Base-by-base conservation (phyloP, 2,888 invertebrate genomes). In the Dione vanillae region DNA sequence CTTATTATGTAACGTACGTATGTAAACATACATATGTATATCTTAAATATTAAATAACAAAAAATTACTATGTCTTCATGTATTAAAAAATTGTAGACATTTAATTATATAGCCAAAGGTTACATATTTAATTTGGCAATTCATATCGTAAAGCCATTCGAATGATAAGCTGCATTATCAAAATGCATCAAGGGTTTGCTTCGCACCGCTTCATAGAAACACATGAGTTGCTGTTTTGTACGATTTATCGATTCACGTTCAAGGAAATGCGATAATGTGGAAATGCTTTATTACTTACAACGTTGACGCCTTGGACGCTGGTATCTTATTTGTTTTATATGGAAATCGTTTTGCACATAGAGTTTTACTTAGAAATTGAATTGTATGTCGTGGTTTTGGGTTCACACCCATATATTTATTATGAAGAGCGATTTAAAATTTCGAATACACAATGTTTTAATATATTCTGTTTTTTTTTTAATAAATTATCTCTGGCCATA, bases 211-310 rank as follows among this genome's bases (percentile, higher is more conserved):
- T 72, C 67, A 65, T 43, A 67, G 64, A 65, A 68, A 68, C 45
- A 45, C 59, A 49, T 71, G 68, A 67, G 69, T 49, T 59, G 72
- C 62, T 54, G 69, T 70, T 65, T 69, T 19, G n/a, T 54, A 54
- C 37, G n/a, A 54, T 62, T 67, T 67, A 67, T 67, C 67, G 56
- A 64, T 41, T 51, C 51, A 62, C 43, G 27, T 65, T 69, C 69
- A 59, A 58, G 69, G 69, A 69, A 69, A 65, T 37, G 16, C 43
- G 68, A 68, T 68, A 62, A 45, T 54, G 20, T 45, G n/a, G 19
- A 64, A 49, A 64, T 37, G 16, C 49, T 49, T 64, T 35, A 47
- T 10, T 20, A 41, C 14, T 16, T 37, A n/a, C 37, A 9, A 14
- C 16, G 45, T 41, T 62, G 62, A 43, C 54, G 62, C 54, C 54